Evolutionary conservation across 1,140 invertebrate genomes (phyloP), one percentile per base, ranked within the genome.

Genomic region (Drosophila pachea): DNA sequence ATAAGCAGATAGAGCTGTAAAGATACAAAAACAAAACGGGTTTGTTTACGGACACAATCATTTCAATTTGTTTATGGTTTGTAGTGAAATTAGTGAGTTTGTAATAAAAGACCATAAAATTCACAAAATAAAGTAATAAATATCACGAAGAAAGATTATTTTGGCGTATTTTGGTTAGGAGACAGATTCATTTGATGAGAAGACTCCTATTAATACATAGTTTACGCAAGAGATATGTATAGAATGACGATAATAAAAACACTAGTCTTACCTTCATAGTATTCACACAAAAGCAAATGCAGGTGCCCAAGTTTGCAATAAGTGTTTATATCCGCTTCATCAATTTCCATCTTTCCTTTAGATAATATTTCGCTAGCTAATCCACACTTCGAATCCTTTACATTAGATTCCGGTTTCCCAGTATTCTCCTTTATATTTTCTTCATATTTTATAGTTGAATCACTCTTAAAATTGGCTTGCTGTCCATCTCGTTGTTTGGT

Each of bases 301-400:
- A 98, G 96, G 91, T 99, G 97, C 2, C 97, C 97, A 31, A 99
- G 90, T 91, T 97, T 97, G 79, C 96, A 97, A 88, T 95, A 98
- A 8, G 96, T 96, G 89, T 96, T 95, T 0, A 95, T 94, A 90
- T 97, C 95, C 55, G 97, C 95, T 74, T 93, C 66, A 2, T 16
- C 54, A 12, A 55, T 49, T 8, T 33, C 50, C 1, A 67, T 43
- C 8, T 68, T 32, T 22, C 32, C 35, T 14, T 67, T 68, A 6
- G 12, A 2, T 43, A 54, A 38, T 0, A 54, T 50, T 7, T 62
- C 49, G 7, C 11, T 45, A n/a, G 40, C n/a, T 5, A 49, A 5
- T 7, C 9, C 40, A 9, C 12, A 32, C 48, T 84, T 73, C 2
- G 14, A 32, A 4, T 65, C 66, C 16, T 70, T 55, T 22, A 11